Base-by-base conservation (phyloP, 2,797 vertebrate genomes). In the Falco biarmicus region DNA sequence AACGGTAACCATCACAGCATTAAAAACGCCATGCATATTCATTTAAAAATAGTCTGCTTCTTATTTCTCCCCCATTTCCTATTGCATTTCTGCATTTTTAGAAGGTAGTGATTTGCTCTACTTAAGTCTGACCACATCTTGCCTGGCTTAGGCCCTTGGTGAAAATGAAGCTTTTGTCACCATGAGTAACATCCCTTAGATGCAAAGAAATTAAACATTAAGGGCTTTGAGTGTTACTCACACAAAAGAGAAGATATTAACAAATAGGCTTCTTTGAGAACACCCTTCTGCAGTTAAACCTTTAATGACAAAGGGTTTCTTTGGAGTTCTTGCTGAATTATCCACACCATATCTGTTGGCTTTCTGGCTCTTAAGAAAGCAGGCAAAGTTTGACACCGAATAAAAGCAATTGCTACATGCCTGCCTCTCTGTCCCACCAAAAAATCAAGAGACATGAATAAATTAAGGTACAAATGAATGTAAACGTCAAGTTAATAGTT, bases 151-250 rank as follows among this genome's bases (percentile, higher is more conserved):
- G 74, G 83, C 53, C 41, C 66, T 84, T 28, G 18, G 41, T 57
- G 93, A 71, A 91, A 95, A 91, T 25, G 37, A 90, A 75, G 80
- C 87, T 87, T 91, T 90, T 91, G 89, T 86, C 83, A 76, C 87
- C 29, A 1, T 95, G 96, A 95, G 83, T 90, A 96, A 96, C 84
- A 87, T 32, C 48, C 53, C 48, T 86, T 50, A 82, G 83, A 91
- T 65, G 76, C 29, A 66, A 86, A 81, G 93, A 79, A 94, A 95
- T 95, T 79, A 94, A 96, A 93, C 77, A 90, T 73, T 56, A 95
- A 96, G 83, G 77, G 63, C 83, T 96, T 93, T 76, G 85, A 86
- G 83, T 15, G 76, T 96, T 95, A 88, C 76, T 94, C 93, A 95
- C 63, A 93, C 91, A 84, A 68, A 95, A 87, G 89, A 64, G 34